Evolutionary conservation across 2,888 invertebrate genomes (phyloP).

Genomic region (Idaea dimidiata): DNA sequence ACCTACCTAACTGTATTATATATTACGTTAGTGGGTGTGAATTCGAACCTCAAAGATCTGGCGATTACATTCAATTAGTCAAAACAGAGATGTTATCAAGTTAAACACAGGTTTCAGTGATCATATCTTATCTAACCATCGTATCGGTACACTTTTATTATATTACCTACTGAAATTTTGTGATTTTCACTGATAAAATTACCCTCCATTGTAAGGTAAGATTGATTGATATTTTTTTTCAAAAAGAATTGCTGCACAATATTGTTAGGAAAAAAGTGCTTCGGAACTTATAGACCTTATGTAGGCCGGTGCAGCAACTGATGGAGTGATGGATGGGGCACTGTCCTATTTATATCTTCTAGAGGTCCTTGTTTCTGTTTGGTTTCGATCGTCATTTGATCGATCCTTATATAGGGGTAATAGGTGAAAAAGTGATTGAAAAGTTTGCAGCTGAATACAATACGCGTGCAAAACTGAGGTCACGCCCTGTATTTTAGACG

Average conservation of each 20-base stretch:
- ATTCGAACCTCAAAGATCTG: not conserved
- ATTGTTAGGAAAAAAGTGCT: no score
- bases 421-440: no score
- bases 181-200: not conserved
- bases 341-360: no score
- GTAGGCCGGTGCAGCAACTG: no score
- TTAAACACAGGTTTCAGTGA: conserved; percentile 7
- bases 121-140: conserved; percentile 1
- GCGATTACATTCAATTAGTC: conserved; percentile 18
- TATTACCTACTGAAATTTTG: not conserved
- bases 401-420: no score
- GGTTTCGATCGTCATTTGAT: no score
- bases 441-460: no score
- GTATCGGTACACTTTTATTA: not conserved
- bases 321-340: no score
- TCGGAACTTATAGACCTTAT: no score
- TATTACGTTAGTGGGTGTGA: not conserved
- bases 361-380: no score
- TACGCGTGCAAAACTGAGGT: no score
- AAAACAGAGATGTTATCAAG: conserved; percentile 9
- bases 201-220: not conserved
- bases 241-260: not conserved
- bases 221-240: not conserved
- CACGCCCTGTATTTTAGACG: no score
- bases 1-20: not conserved